phyloP scores from a whole-genome alignment of 1,140 invertebrate genomes.

The Drosophila cardini region DNA sequence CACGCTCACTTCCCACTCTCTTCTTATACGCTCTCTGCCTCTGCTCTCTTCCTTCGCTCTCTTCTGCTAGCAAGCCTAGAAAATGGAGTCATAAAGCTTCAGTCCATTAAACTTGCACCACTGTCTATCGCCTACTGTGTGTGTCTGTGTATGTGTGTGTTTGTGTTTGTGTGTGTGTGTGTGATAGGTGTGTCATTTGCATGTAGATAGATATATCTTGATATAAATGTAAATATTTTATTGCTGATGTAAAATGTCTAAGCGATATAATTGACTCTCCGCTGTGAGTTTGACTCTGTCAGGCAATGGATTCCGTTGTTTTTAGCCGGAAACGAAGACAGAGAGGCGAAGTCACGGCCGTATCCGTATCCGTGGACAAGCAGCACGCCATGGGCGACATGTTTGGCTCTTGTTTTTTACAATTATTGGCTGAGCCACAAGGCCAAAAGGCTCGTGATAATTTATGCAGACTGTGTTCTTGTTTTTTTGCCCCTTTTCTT shows the following conservation, averaged over 20 bases:
- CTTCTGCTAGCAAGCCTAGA: constrained; percentile 12
- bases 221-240: constrained; percentile 59
- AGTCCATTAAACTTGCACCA: constrained; percentile 45
- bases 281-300: constrained; percentile 18
- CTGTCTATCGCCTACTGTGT: constrained; percentile 14
- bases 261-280: constrained; percentile 73
- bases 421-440: constrained; percentile 38
- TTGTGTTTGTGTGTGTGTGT: constrained; percentile 21
- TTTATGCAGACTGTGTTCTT: constrained; percentile 56
- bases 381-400: constrained; percentile 42
- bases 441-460: constrained; percentile 42
- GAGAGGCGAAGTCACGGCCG: neutral
- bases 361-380: neutral
- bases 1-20: neutral
- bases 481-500: neutral
- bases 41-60: neutral
- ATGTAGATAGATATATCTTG: constrained; percentile 9
- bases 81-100: constrained; percentile 66
- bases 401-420: constrained; percentile 35
- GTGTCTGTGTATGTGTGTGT: constrained; percentile 17
- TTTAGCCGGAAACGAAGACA: neutral
- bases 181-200: constrained; percentile 31
- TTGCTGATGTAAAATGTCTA: constrained; percentile 74
- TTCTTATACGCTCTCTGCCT: neutral
- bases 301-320: constrained; percentile 13